Evolutionary conservation across 2,888 invertebrate genomes (phyloP).

Genomic region (Magallana nippona): DNA sequence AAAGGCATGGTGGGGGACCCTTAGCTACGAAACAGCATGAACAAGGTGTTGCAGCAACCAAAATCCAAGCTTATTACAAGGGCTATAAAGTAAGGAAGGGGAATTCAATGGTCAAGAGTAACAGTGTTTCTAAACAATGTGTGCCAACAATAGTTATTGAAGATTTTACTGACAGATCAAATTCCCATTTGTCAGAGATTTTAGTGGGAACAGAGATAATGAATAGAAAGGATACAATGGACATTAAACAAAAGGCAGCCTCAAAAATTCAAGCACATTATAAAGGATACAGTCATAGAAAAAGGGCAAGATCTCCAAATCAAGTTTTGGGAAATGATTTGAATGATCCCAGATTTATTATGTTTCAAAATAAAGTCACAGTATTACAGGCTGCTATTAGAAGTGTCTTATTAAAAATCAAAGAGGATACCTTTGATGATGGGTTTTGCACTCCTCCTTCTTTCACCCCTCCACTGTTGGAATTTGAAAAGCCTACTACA

Average conservation of each 20-base stretch:
- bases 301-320: slow-evolving; percentile 32
- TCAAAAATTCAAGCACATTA: slow-evolving; percentile 68
- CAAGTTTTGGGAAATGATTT: background rate
- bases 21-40: background rate
- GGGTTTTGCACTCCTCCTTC: background rate
- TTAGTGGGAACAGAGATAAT: background rate
- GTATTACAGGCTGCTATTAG: slow-evolving; percentile 37
- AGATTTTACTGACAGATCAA: slow-evolving; percentile 12
- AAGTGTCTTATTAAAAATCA: slow-evolving; percentile 14
- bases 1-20: background rate
- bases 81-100: slow-evolving; percentile 43
- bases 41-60: slow-evolving; percentile 48
- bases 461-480: background rate
- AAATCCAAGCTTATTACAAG: slow-evolving; percentile 52
- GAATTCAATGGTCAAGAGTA: background rate
- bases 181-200: background rate
- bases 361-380: background rate
- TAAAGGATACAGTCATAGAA: slow-evolving; percentile 57
- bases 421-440: slow-evolving; percentile 5
- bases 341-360: background rate
- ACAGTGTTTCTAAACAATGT: background rate
- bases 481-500: background rate
- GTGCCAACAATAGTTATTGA: background rate
- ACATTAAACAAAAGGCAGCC: slow-evolving; percentile 59
- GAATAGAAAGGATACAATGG: background rate